Evolutionary conservation across 2,797 vertebrate genomes (phyloP).

Genomic region (Epinephelus awoara): DNA sequence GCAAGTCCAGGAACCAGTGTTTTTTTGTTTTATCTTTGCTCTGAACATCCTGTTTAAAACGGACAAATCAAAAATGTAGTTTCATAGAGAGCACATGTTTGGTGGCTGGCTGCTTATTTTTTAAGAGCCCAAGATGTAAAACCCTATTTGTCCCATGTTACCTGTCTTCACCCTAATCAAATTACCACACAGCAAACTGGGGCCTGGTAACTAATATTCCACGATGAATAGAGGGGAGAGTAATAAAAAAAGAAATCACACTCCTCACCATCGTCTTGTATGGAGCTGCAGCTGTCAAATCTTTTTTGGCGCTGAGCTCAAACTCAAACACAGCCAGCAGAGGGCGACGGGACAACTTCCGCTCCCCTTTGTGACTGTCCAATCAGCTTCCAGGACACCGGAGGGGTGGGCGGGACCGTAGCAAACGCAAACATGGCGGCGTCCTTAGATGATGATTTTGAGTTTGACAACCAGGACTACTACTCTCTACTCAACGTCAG

Average conservation of each 20-base stretch:
- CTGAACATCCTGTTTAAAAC: too few relatives aligned
- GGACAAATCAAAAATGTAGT: too few relatives aligned
- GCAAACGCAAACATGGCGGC: slow-evolving; percentile 94
- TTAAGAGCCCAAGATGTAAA: too few relatives aligned
- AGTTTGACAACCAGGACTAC: slow-evolving; percentile 94
- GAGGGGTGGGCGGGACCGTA: slow-evolving; percentile 74
- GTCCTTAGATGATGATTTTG: slow-evolving; percentile 91
- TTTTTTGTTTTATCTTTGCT: too few relatives aligned
- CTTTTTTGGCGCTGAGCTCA: neutral
- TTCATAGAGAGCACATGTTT: too few relatives aligned
- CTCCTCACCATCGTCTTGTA: neutral
- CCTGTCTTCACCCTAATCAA: neutral
- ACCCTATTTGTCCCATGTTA: too few relatives aligned
- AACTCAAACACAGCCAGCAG: slow-evolving; percentile 41
- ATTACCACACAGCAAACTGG: neutral
- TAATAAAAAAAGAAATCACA: neutral
- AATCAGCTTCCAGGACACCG: slow-evolving; percentile 65
- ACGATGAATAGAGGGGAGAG: neutral
- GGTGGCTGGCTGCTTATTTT: too few relatives aligned
- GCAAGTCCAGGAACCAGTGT: too few relatives aligned
- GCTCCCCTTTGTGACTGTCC: slow-evolving; percentile 34
- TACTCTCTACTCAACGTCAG: slow-evolving; percentile 96
- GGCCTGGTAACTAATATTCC: too few relatives aligned
- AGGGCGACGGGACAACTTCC: slow-evolving; percentile 41
- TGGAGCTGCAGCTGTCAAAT: neutral